These are phyloP conservation scores for Bettongia penicillata DNA, from an alignment of 2,113 vertebrate species.

Conservation along the genomic window DNA sequence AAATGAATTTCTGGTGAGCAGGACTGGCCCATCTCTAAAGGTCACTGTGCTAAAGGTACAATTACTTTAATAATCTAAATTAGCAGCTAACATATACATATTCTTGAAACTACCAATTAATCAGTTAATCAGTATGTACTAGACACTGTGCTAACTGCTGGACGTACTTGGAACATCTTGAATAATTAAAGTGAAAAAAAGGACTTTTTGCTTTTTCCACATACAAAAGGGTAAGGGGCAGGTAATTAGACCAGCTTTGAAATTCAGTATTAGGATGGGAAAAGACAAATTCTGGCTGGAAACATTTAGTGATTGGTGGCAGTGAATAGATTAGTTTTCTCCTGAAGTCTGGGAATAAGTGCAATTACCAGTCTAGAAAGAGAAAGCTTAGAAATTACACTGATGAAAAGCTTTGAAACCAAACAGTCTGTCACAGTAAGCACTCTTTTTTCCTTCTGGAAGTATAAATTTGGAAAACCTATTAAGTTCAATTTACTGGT, in stretches of 20 bases:
- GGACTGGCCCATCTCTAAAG: constrained; percentile 2
- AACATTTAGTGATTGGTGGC: background rate
- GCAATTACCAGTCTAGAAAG: background rate
- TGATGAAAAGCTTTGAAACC: background rate
- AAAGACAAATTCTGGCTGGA: background rate
- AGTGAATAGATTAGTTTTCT: background rate
- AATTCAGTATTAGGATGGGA: background rate
- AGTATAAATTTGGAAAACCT: background rate
- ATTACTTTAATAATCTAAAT: constrained; percentile 40
- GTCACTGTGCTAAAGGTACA: constrained; percentile 2
- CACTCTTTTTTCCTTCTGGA: background rate
- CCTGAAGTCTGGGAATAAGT: background rate
- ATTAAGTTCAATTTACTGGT: background rate
- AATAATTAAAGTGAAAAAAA: background rate
- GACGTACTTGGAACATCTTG: background rate
- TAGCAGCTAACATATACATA: background rate
- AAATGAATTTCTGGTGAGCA: constrained; percentile 27
- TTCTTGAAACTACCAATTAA: background rate
- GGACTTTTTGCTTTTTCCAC: background rate
- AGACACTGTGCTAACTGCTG: background rate
- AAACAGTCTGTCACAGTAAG: background rate
- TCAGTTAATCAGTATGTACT: background rate
- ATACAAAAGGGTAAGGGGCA: background rate
- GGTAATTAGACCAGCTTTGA: background rate
- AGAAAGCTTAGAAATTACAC: background rate